These are phyloP conservation scores for Syngnathus acus DNA, from an alignment of 2,797 vertebrate species.

Conservation along the genomic window DNA sequence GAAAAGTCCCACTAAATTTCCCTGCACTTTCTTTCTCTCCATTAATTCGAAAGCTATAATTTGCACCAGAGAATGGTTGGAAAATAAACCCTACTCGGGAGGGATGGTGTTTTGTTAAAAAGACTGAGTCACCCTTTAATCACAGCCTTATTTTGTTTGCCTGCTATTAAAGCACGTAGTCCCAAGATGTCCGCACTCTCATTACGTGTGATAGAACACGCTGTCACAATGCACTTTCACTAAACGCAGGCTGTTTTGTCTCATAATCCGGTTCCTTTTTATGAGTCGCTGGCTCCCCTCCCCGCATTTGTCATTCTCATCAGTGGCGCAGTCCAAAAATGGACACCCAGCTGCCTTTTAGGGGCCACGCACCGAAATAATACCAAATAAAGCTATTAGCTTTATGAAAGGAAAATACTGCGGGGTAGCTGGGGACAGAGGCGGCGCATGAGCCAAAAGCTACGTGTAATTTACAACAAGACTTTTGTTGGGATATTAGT, in stretches of 20 bases:
- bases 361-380: slow-evolving; percentile 21
- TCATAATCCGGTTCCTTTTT: slow-evolving; percentile 54
- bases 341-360: slow-evolving; percentile 48
- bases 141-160: slow-evolving; percentile 21
- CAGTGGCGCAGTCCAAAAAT: slow-evolving; percentile 55
- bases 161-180: slow-evolving; percentile 26
- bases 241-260: slow-evolving; percentile 50
- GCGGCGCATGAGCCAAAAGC: neutral
- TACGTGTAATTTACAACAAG: neutral
- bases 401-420: slow-evolving; percentile 22
- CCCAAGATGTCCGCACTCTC: neutral
- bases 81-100: slow-evolving; percentile 28
- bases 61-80: slow-evolving; percentile 14
- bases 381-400: slow-evolving; percentile 18
- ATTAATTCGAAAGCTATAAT: neutral
- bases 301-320: slow-evolving; percentile 31
- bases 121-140: slow-evolving; percentile 48
- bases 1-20: neutral
- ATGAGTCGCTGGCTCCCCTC: slow-evolving; percentile 47
- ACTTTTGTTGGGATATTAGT: neutral
- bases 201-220: slow-evolving; percentile 3
- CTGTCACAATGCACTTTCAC: slow-evolving; percentile 47
- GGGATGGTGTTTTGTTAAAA: slow-evolving; percentile 23
- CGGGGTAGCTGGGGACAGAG: neutral
- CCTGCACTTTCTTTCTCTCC: neutral